These are phyloP conservation scores for Thripadectes ignobilis DNA, from an alignment of 2,797 vertebrate genomes.

Conservation along the genomic window DNA sequence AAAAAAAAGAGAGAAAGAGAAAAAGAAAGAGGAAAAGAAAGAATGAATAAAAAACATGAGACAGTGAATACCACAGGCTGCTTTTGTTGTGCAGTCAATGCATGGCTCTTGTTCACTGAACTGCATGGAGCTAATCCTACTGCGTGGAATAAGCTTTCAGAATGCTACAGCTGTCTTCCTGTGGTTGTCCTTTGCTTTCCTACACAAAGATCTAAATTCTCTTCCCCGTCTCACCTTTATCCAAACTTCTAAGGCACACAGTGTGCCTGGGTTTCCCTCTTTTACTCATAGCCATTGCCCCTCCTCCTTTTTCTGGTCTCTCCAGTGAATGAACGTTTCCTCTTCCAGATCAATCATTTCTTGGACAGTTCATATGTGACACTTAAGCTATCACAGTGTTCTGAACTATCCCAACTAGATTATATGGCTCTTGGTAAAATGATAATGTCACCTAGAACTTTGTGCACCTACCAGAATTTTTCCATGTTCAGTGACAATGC, in stretches of 20 bases:
- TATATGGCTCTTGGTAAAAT: rapidly evolving
- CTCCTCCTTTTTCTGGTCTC: neutral
- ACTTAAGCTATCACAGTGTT: neutral
- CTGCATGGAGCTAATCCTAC: neutral
- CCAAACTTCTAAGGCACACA: neutral
- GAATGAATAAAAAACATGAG: neutral
- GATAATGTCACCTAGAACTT: neutral
- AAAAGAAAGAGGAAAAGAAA: neutral
- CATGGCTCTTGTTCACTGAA: slow-evolving; percentile 12
- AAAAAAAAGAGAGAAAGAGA: neutral
- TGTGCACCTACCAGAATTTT: neutral
- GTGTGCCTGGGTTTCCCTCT: neutral
- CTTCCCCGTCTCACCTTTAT: neutral
- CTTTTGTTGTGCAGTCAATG: neutral
- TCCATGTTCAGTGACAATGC: neutral
- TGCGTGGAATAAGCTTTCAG: neutral
- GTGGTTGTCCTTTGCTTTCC: neutral
- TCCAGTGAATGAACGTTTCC: neutral
- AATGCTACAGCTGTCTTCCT: neutral
- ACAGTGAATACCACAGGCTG: neutral
- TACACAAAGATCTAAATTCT: neutral
- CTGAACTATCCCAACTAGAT: neutral
- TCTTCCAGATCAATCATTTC: neutral
- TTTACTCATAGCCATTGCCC: neutral
- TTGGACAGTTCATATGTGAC: neutral